These are phyloP conservation scores for Hoplostethus atlanticus DNA, from an alignment of 2,797 vertebrate genomes.

Conservation along the genomic window DNA sequence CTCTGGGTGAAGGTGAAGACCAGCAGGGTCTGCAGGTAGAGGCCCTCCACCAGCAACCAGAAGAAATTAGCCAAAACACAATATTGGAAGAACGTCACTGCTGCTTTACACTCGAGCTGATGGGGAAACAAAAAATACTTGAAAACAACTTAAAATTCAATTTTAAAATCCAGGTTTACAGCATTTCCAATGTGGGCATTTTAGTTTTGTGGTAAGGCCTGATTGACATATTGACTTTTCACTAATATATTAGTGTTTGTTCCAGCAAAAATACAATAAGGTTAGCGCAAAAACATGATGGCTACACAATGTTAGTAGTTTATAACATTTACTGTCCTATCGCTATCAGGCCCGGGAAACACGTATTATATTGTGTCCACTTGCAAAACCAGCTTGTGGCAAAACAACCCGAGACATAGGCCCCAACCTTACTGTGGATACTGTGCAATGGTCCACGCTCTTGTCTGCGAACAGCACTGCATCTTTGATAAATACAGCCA, in stretches of 20 bases:
- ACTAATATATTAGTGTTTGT: neutral
- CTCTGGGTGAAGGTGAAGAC: constrained; percentile 75
- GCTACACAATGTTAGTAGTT: neutral
- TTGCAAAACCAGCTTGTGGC: too few species aligned
- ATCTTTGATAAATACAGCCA: constrained; percentile 85
- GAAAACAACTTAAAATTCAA: neutral
- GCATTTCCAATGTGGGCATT: neutral
- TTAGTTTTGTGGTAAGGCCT: neutral
- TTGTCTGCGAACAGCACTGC: constrained; percentile 83
- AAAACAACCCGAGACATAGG: too few species aligned
- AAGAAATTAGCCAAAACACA: constrained; percentile 81
- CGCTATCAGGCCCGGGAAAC: too few species aligned
- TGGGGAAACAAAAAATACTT: neutral
- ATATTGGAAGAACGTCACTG: constrained; percentile 80
- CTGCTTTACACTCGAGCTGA: constrained; percentile 77
- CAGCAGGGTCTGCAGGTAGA: constrained; percentile 83
- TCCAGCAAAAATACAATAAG: neutral
- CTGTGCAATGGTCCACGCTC: constrained; percentile 80
- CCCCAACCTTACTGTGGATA: constrained; percentile 76
- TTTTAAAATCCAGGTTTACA: too few species aligned
- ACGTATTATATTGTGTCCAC: too few species aligned
- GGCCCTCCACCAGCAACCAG: constrained; percentile 82
- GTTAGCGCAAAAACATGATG: neutral
- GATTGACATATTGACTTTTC: neutral
- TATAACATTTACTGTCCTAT: neutral